Base-by-base conservation (phyloP, 2,113 vertebrate genomes). In the Centropus unirufus region DNA sequence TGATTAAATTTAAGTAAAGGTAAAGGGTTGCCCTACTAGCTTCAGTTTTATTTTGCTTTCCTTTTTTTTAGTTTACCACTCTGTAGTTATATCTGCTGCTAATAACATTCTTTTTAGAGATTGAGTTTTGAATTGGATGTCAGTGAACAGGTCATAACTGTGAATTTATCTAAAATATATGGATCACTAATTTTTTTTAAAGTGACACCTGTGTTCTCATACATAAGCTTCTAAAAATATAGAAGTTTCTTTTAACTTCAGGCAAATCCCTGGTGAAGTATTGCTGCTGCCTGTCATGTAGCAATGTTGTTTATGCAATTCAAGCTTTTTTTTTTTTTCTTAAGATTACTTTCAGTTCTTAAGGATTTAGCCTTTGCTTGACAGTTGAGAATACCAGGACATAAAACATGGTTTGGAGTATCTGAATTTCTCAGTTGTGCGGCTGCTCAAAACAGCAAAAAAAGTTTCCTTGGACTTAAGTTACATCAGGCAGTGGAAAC, bases 381-480 rank as follows among this genome's bases (percentile, higher is more conserved):
- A 34, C 9, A 44, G 0, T 49, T 76, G 44, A 76, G 16, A 90
- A 75, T 63, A 21, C 3, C 0, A 5, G 12, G 26, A 44, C 6
- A 2, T 49, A 8, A 10, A 29, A 4, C 2, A 0, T 21, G 10
- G 8, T 32, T 47, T 82, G 32, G 14, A 3, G 17, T 87, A 78
- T 82, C 26, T 87, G 40, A 15, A 14, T 16, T 44, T 62, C 34
- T 81, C 16, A 47, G 12, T 59, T 85, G 6, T 16, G 18, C 78
- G 47, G 18, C 57, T 92, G 92, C 69, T 61, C 30, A 58, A 70
- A 87, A 57, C 16, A 27, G 52, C 47, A 55, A 8, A 1, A 11
- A 8, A 1, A 11, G 2, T 47, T 69, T 68, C 66, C 4, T 69
- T 81, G 17, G 8, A 27, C 24, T 36, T 66, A 3, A 1, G 1